These are phyloP conservation scores for Halictus quadricinctus DNA, from an alignment of 2,888 invertebrate species.

Conservation along the genomic window DNA sequence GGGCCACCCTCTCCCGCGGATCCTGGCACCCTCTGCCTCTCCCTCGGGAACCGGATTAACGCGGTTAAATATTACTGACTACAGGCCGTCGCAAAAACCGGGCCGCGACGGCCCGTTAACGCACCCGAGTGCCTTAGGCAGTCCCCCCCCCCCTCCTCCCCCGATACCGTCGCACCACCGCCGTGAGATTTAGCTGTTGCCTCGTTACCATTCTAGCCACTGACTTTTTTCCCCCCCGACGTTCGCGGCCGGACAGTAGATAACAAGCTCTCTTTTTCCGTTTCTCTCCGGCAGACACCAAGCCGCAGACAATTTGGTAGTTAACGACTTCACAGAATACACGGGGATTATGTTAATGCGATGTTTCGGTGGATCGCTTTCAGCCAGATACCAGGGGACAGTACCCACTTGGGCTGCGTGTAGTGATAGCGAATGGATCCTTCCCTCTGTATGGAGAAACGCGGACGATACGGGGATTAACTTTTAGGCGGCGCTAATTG, in stretches of 20 bases:
- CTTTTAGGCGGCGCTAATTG: slow-evolving; percentile 44
- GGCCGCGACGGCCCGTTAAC: slow-evolving; percentile 19
- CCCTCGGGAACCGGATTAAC: slow-evolving; percentile 50
- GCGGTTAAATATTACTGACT: slow-evolving; percentile 55
- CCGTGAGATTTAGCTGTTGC: slow-evolving; percentile 23
- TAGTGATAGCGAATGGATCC: slow-evolving; percentile 28
- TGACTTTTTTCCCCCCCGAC: not conserved
- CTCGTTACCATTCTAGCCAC: slow-evolving; percentile 28
- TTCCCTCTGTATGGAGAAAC: slow-evolving; percentile 42
- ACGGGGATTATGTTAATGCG: slow-evolving; percentile 71
- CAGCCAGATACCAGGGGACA: slow-evolving; percentile 30
- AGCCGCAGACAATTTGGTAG: slow-evolving; percentile 49
- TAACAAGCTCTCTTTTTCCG: not conserved
- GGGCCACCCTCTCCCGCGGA: not conserved
- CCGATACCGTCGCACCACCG: slow-evolving; percentile 30
- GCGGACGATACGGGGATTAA: slow-evolving; percentile 46
- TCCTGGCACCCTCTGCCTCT: not conserved
- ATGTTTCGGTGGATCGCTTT: slow-evolving; percentile 65
- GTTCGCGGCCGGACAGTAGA: slow-evolving; percentile 6
- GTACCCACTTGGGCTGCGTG: not conserved
- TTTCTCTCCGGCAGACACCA: not conserved
- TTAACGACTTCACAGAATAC: slow-evolving; percentile 63
- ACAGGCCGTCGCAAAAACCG: slow-evolving; percentile 28
- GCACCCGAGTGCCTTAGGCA: slow-evolving; percentile 45
- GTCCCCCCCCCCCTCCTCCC: not conserved